A percentile compares a stretch with the other conserved stretches of the same genome.
Conservation (phyloP, 2,113 vertebrate genomes). For the Gavialis gangeticus region DNA sequence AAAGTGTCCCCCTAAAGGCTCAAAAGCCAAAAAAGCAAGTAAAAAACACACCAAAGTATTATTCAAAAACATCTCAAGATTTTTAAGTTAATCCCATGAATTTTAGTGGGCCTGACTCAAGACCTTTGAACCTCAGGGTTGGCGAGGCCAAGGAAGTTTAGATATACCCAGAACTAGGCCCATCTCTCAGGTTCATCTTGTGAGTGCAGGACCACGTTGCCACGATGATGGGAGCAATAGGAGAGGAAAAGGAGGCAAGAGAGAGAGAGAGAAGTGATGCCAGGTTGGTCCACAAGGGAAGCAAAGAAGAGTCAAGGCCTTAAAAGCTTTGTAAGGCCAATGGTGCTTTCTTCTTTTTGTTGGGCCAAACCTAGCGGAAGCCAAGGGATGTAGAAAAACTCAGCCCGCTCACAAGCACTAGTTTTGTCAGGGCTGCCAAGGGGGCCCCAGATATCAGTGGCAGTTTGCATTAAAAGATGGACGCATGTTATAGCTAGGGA, state of each 20-base stretch:
- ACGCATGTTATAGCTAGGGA: too few species aligned
- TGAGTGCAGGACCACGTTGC: background rate
- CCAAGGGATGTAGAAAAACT: background rate
- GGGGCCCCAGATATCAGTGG: background rate
- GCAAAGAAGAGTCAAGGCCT: background rate
- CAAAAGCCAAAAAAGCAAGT: too few species aligned
- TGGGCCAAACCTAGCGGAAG: background rate
- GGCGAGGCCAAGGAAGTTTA: background rate
- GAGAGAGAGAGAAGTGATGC: background rate
- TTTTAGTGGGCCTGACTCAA: too few species aligned
- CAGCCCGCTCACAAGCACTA: background rate
- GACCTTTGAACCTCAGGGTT: too few species aligned
- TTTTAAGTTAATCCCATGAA: too few species aligned
- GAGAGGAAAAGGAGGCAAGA: background rate
- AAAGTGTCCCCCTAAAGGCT: too few species aligned
- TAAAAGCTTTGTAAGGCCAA: background rate
- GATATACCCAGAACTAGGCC: background rate
- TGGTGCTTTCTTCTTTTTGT: background rate
- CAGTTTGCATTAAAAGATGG: background rate
- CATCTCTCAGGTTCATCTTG: background rate
- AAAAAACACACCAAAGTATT: too few species aligned
- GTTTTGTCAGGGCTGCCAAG: background rate
- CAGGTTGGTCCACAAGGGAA: background rate
- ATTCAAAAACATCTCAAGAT: too few species aligned
- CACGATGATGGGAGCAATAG: background rate